These are phyloP conservation scores for Gymnopithys bicolor DNA, from an alignment of 2,797 vertebrate genomes.

Conservation along the genomic window DNA sequence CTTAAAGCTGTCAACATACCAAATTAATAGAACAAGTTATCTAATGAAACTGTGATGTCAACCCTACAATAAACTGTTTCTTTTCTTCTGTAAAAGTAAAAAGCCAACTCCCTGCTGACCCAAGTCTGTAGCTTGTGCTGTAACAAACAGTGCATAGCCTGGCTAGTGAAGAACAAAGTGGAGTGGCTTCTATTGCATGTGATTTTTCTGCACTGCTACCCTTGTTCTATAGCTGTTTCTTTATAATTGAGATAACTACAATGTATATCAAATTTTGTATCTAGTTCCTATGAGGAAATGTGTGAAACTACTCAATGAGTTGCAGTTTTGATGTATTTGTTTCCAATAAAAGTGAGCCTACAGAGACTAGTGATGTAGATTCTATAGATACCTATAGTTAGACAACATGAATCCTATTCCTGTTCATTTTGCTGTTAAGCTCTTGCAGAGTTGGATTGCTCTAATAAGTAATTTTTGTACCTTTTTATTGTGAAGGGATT, in stretches of 20 bases:
- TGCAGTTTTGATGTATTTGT: not conserved
- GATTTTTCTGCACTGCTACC: not conserved
- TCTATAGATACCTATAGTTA: not conserved
- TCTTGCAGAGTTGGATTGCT: not conserved
- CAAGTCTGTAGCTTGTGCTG: not conserved
- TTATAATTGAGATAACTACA: not conserved
- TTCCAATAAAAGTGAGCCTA: not conserved
- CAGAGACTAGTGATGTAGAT: not conserved
- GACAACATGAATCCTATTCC: not conserved
- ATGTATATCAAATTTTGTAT: not conserved
- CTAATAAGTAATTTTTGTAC: not conserved
- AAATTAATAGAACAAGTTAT: not conserved
- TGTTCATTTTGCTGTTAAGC: not conserved
- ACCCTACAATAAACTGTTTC: not conserved
- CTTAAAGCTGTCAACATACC: not conserved
- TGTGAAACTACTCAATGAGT: not conserved
- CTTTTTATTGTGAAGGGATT: not conserved
- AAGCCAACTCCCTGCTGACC: rapidly evolving
- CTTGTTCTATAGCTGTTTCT: not conserved
- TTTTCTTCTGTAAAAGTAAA: not conserved
- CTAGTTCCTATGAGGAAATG: not conserved
- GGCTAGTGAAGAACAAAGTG: not conserved
- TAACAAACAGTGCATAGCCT: not conserved
- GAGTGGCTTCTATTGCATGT: not conserved
- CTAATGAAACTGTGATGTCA: not conserved